Base-by-base conservation (phyloP, 1,140 invertebrate genomes). In the Brachionus rotundiformis region DNA sequence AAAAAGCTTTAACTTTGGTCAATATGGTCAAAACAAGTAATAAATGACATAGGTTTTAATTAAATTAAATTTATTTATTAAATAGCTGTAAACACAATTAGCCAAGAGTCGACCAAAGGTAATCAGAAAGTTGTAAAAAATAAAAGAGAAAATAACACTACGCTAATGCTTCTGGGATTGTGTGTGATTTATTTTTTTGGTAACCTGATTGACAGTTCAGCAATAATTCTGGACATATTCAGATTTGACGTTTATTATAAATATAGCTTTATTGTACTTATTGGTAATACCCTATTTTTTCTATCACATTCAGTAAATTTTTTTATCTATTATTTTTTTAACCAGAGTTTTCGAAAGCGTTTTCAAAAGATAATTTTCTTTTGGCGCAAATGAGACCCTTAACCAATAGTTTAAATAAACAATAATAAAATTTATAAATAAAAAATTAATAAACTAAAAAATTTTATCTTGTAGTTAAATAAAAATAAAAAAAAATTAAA, bases 131-230 rank as follows among this genome's bases (percentile, higher is more conserved):
- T 7, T 0, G 8, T 2, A 44, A 44, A 25, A 10, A 25, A 1
- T 7, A 73, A 25, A 29, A 73, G 41, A 73, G 68, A 73, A 25
- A 73, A 44, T 10, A 73, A 10, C 41, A 73, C 68, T 13, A 73
- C 68, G 1, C 2, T 44, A 25, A 73, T 73, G 68, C 68, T 73
- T 2, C 19, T 73, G 19, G 68, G 36, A 4, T 6, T 73, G 13
- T 73, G 68, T 73, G 39, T 41, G 0, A 73, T 44, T 44, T 73
- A 73, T 47, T 73, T 73, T 44, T 73, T 73, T 44, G 68, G 68
- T 8, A 73, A 73, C 11, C 8, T 73, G 27, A 73, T 73, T 10
- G 68, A 73, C 27, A 31, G 36, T 11, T 73, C 36, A n/a, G 16
- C 39, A n/a, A 41, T 73, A 11, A 23, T 73, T 19, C 25, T 73